Conservation (phyloP, 2,888 invertebrate species). For the Eupelmus urozonus region DNA sequence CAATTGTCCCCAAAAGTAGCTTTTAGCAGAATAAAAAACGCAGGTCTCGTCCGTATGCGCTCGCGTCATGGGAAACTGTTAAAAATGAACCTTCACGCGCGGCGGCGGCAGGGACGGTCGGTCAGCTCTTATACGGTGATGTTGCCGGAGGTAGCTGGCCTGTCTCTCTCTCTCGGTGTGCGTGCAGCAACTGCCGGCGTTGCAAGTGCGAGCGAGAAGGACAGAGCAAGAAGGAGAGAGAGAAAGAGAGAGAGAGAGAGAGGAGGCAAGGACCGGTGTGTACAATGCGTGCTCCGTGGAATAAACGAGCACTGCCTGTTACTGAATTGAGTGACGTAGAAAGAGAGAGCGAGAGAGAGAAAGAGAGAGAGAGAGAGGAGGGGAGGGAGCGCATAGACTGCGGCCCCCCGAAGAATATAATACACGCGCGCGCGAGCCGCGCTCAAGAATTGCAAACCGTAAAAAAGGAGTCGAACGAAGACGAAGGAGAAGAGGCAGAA, state of each 20-base stretch:
- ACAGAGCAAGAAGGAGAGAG: constrained; percentile 1
- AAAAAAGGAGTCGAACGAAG: no score
- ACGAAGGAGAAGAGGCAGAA: neutral
- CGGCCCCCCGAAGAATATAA: neutral
- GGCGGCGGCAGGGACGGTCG: constrained; percentile 10
- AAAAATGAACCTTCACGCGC: constrained; percentile 17
- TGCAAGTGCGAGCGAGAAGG: neutral
- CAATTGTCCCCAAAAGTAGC: no score
- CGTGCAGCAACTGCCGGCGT: neutral
- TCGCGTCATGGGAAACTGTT: neutral
- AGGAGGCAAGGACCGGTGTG: constrained; percentile 17
- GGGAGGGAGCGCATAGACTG: neutral
- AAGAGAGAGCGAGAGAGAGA: neutral
- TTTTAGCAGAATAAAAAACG: no score
- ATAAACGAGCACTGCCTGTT: constrained; percentile 29
- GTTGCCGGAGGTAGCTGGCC: neutral
- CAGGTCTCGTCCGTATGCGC: constrained; percentile 22
- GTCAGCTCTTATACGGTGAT: constrained; percentile 2
- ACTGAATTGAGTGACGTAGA: constrained; percentile 49
- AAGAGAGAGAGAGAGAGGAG: neutral
- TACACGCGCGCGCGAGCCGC: neutral
- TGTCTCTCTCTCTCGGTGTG: neutral
- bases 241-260: constrained; percentile 38
- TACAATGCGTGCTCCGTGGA: constrained; percentile 38
- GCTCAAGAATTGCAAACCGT: neutral